Evolutionary conservation across 2,113 vertebrate species (phyloP).

Genomic region (Baryphthengus martii): DNA sequence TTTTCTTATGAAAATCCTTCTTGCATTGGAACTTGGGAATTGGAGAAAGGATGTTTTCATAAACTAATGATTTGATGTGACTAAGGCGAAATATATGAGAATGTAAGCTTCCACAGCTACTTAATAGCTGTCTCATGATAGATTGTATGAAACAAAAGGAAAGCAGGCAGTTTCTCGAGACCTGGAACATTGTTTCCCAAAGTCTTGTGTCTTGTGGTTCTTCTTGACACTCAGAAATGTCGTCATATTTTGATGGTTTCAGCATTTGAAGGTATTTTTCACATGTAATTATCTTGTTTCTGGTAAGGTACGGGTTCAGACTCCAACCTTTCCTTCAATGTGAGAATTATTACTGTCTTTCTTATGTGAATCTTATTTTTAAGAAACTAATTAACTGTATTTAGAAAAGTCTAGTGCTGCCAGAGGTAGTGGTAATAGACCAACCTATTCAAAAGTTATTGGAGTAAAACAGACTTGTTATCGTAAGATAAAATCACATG

Average conservation of each 20-base stretch:
- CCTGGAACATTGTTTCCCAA: background rate
- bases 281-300: background rate
- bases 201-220: background rate
- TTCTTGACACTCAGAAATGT: background rate
- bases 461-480: background rate
- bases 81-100: background rate
- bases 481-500: background rate
- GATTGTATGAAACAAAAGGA: background rate
- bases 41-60: background rate
- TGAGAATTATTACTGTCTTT: background rate
- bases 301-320: background rate
- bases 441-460: background rate
- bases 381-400: background rate
- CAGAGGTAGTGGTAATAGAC: background rate
- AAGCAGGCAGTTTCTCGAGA: background rate
- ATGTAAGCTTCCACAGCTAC: background rate
- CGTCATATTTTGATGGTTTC: background rate
- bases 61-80: background rate
- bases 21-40: background rate
- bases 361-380: background rate
- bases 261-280: background rate
- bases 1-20: background rate
- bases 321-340: background rate
- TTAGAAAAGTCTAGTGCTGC: background rate
- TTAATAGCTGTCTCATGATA: background rate